These are phyloP conservation scores for Sisyra nigra DNA, from an alignment of 2,888 invertebrate genomes.

Conservation along the genomic window DNA sequence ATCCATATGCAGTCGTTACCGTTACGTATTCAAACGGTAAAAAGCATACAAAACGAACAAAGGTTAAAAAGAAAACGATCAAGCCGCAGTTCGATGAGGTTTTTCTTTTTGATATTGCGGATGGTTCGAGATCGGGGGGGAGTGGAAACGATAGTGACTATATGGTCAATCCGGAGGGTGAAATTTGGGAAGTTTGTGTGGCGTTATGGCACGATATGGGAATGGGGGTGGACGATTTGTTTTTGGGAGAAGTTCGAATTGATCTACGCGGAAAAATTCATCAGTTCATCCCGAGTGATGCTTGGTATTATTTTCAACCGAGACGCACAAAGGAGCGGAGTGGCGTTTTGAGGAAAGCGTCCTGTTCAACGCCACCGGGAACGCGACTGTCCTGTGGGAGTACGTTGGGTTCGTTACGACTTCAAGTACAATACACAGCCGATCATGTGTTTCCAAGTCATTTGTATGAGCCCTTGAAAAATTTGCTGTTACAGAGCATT, in stretches of 20 bases:
- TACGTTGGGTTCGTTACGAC: conserved; percentile 64
- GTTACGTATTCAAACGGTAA: conserved; percentile 68
- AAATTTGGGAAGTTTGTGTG: conserved; percentile 65
- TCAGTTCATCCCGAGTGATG: conserved; percentile 43
- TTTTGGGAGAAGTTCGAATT: conserved; percentile 75
- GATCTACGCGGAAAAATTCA: conserved; percentile 55
- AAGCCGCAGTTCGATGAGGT: conserved; percentile 80
- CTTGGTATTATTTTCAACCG: conserved; percentile 72
- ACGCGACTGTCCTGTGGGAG: conserved; percentile 49
- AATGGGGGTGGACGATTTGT: conserved; percentile 64
- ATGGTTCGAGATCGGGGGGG: conserved; percentile 37
- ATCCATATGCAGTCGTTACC: conserved; percentile 73
- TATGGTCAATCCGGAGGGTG: conserved; percentile 35
- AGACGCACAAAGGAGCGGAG: conserved; percentile 44
- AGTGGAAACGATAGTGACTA: conserved; percentile 36
- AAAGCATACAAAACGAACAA: conserved; percentile 63
- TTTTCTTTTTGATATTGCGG: conserved; percentile 54
- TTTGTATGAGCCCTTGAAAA: conserved; percentile 62
- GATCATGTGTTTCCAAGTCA: conserved; percentile 77
- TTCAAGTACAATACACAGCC: conserved; percentile 75
- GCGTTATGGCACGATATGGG: conserved; percentile 74
- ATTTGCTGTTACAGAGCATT: conserved; percentile 57
- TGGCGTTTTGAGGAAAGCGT: conserved; percentile 21
- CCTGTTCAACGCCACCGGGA: conserved; percentile 60
- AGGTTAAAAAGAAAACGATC: conserved; percentile 78